These are phyloP conservation scores for Macaria liturata DNA, from an alignment of 2,888 invertebrate species.

Conservation along the genomic window DNA sequence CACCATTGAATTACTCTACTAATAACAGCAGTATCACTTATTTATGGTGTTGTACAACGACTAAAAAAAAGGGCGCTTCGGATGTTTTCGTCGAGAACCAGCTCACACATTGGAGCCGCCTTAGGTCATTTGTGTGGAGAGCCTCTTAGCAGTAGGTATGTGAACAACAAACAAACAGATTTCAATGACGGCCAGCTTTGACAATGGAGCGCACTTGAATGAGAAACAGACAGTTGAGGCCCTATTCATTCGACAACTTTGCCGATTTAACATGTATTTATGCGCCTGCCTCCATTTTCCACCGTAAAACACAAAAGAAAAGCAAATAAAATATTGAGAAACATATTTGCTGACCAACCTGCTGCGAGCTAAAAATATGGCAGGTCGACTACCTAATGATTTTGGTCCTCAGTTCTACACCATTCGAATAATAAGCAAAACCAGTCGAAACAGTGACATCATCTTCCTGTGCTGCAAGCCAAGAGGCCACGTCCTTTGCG, in stretches of 20 bases:
- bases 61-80: background rate
- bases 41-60: background rate
- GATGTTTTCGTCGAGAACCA: background rate
- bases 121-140: constrained; percentile 6
- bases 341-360: constrained; percentile 9
- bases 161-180: constrained; percentile 23
- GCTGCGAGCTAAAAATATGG: constrained; percentile 28
- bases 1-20: constrained; percentile 34
- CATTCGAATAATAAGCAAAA: constrained; percentile 75
- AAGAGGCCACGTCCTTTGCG: constrained; percentile 63
- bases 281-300: constrained; percentile 21
- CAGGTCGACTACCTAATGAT: constrained; percentile 54
- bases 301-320: constrained; percentile 4
- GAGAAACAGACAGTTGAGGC: constrained; percentile 36
- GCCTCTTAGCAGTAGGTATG: constrained; percentile 12
- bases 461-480: constrained; percentile 67
- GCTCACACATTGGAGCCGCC: background rate
- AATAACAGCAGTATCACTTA: constrained; percentile 27
- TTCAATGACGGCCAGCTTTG: constrained; percentile 33
- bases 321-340: background rate
- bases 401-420: constrained; percentile 60
- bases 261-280: constrained; percentile 36
- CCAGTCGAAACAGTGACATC: constrained; percentile 79
- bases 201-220: constrained; percentile 52
- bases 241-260: constrained; percentile 22